Conservation (phyloP, 2,888 invertebrate species). For the Lithophane semibrunnea region DNA sequence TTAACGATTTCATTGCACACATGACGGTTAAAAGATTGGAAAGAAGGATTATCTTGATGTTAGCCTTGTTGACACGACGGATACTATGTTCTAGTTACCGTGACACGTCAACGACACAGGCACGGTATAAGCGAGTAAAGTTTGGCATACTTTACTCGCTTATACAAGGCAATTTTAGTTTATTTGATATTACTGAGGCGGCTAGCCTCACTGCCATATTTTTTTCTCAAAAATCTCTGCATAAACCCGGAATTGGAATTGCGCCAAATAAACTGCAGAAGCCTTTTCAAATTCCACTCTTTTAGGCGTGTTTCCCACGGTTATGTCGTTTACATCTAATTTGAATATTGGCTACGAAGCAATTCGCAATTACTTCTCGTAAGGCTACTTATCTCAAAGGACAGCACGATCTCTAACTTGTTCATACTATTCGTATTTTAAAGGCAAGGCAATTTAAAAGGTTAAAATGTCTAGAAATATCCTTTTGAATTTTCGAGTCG, state of each 20-base stretch:
- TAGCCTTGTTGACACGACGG: constrained; percentile 53
- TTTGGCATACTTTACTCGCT: neutral
- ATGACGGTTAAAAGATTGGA: constrained; percentile 71
- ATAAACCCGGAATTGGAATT: constrained; percentile 21
- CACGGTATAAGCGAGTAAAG: too few species aligned
- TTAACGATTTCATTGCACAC: constrained; percentile 78
- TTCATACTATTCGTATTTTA: constrained; percentile 37
- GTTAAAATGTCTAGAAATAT: constrained; percentile 46
- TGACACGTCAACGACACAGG: constrained; percentile 24
- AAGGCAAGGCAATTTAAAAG: constrained; percentile 44
- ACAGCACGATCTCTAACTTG: constrained; percentile 37
- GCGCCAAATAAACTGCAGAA: constrained; percentile 22
- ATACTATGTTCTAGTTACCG: constrained; percentile 36
- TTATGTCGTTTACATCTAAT: constrained; percentile 21
- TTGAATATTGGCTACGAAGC: constrained; percentile 11
- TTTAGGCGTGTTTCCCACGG: neutral
- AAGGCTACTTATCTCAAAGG: constrained; percentile 36
- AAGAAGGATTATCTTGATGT: constrained; percentile 71
- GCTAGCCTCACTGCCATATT: constrained; percentile 7
- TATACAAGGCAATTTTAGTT: neutral
- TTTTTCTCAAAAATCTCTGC: neutral
- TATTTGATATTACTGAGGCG: neutral
- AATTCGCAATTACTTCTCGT: constrained; percentile 27
- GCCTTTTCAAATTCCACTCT: constrained; percentile 18
- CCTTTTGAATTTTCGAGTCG: constrained; percentile 31